Base-by-base conservation (phyloP, 2,797 vertebrate genomes). In the Sebastes glaucus region DNA sequence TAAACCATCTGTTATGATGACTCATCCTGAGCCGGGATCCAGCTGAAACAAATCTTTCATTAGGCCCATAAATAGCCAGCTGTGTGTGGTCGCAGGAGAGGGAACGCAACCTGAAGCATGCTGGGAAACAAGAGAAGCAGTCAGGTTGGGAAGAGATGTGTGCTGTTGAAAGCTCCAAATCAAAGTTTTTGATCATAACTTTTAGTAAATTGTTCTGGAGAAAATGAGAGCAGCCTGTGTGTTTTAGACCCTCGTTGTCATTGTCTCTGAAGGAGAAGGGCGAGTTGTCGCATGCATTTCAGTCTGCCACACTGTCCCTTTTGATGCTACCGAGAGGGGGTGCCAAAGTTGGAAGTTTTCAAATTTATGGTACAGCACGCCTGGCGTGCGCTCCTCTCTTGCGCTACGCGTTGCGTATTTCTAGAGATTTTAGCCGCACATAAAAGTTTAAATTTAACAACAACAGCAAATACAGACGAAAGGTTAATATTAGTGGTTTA, bases 1-100 rank as follows among this genome's bases (percentile, higher is more conserved):
- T 14, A 33, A 75, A 68, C 27, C 38, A 59, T 55, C 33, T 77
- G 53, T 61, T 64, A 13, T 49, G n/a, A 63, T 82, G 61, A 73
- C 53, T 52, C 72, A 59, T 35, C 6, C 32, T 63, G 28, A 75
- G 71, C 49, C 33, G 67, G 23, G 38, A 49, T 16, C 14, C 55
- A 28, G 28, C 38, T 16, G 25, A 61, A 68, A 14, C 30, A 20
- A 16, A 22, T 52, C 27, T 71, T 60, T 42, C 63, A 71, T 74
- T 35, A 52, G 28, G 22, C 46, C 18, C 63, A 70, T 14, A 25
- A 68, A 61, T 22, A 52, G 28, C 6, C 57, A 23, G 35, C 2
- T 52, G 33, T 2, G 13, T 42, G 14, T 46, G 35, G 32, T 22
- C 60, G 18, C 23, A 33, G 52, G 9, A 35, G 6, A 23, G 6